Base-by-base conservation (phyloP, 2,797 vertebrate species). In the Enoplosus armatus region DNA sequence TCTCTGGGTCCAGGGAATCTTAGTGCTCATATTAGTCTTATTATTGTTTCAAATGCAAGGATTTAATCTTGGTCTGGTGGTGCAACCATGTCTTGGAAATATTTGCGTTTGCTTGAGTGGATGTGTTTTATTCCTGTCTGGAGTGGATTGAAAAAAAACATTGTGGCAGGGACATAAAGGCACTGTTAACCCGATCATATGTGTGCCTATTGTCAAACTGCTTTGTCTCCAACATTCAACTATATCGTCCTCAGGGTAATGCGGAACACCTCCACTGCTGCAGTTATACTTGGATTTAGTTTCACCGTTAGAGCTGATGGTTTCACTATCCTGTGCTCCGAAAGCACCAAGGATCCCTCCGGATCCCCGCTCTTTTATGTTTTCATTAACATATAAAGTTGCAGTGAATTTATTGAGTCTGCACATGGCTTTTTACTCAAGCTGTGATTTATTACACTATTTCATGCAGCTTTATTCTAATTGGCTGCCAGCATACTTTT, bases 301-400 rank as follows among this genome's bases (percentile, higher is more conserved):
- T 87, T 89, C 79, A 67, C 61, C 58, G 29, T 79, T 64, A 58
- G 74, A 68, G 26, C 74, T 51, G 67, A 74, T 79, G 48, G 45
- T 89, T 87, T 83, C 70, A 73, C 60, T 80, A 31, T 77, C 48
- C 58, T 53, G 16, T 74, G 68, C 53, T 75, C 64, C 50, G 72
- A 79, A 63, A 70, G 55, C 15, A 27, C 55, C 65, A 83, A 43
- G 53, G 8, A 71, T 76, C 37, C 59, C 59, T 54, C 68, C 62
- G 54, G 77, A 79, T 64, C 59, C 45, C 22, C 41, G 53, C 61
- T 75, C 77, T 79, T 88, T 48, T 83, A 45, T 82, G 66, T 82
- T 86, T 85, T 88, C 77, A 88, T 85, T 88, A 93, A 84, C 77
- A 88, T 91, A 83, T 89, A 84, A 90, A 88, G 81, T 92, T 90